Conservation (phyloP, 2,888 invertebrate species). For the Lutraria lutraria region DNA sequence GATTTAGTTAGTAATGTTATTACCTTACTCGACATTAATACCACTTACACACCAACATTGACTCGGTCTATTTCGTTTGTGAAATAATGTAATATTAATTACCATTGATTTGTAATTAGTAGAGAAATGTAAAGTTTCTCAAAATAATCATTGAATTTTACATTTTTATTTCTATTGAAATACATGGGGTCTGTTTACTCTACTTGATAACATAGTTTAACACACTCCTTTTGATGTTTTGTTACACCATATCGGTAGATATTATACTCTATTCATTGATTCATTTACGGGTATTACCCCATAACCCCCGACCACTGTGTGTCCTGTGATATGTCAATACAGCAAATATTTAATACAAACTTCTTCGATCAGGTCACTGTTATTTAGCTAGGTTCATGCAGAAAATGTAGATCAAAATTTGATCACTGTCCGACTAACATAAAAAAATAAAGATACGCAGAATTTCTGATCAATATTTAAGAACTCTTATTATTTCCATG, state of each 20-base stretch:
- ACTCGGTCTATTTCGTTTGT: neutral
- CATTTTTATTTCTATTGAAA: slow-evolving; percentile 14
- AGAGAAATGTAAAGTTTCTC: neutral
- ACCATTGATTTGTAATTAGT: neutral
- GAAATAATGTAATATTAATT: slow-evolving; percentile 3
- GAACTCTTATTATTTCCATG: too few relatives aligned
- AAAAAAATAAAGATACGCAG: too few relatives aligned
- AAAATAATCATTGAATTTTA: neutral
- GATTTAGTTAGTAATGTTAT: neutral
- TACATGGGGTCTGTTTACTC: neutral
- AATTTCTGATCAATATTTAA: too few relatives aligned
- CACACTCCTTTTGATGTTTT: slow-evolving; percentile 8
- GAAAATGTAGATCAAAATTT: neutral
- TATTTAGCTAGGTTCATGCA: neutral
- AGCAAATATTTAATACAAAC: slow-evolving; percentile 10
- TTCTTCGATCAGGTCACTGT: neutral
- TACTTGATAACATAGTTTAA: neutral
- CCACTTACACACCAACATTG: neutral
- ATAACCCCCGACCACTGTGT: neutral
- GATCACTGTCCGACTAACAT: too few relatives aligned
- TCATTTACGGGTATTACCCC: neutral
- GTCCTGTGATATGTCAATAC: neutral
- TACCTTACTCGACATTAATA: neutral
- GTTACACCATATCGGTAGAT: neutral
- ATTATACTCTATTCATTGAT: neutral